Base-by-base conservation (phyloP, 1,140 invertebrate genomes). In the Drosophila neocordata region DNA sequence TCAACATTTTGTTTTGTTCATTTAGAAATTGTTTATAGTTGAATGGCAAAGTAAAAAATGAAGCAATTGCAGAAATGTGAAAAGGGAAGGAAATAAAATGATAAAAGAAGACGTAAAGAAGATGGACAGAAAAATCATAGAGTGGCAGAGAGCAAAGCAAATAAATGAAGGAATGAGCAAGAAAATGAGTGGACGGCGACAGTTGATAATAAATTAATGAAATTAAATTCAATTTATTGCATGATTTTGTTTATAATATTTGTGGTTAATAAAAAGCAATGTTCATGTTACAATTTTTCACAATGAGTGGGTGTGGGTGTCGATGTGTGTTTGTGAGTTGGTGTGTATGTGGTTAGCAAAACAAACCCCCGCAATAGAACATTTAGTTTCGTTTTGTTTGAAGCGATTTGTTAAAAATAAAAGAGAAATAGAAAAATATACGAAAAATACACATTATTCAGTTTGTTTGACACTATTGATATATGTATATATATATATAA, bases 381-480 rank as follows among this genome's bases (percentile, higher is more conserved):
- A 79, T 82, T 82, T 88, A 87, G 82, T 85, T 75, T 72, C 75
- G 59, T 78, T 61, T 85, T 65, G 68, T 83, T 62, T 20, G 78
- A 85, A 85, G 82, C 82, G 75, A 88, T 48, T 48, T 48, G 83
- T 87, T 79, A 87, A 87, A 87, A 87, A 60, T 88, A 60, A 85
- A 85, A 81, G 83, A 88, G 83, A 88, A 85, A 88, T 88, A 88
- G 83, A 88, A 87, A 75, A 87, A 88, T 87, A 85, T 85, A 87
- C 68, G 79, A 79, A 87, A 77, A 82, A 78, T 82, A 76, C 75
- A 88, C 79, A 87, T 87, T 87, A 87, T 87, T 87, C 78, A 81
- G 71, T 73, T 88, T 78, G 82, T 74, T 88, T 67, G 65, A 76
- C 75, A 88, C 72, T 82, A 70, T 31, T 31, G 27, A 31, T 31